phyloP scores from a whole-genome alignment of 2,797 vertebrate species.

The Clarias fuscus region DNA sequence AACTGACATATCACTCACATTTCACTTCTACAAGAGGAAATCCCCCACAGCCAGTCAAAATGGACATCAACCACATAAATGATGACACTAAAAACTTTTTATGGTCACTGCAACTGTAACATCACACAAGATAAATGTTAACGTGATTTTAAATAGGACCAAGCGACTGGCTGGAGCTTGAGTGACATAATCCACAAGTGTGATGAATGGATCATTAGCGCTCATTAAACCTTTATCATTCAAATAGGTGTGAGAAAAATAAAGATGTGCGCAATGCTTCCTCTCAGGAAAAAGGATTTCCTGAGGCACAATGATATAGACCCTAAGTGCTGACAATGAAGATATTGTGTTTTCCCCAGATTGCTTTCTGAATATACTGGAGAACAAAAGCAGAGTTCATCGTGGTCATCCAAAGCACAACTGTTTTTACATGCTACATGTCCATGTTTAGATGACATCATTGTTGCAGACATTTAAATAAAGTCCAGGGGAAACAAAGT shows the following conservation, averaged over 20 bases:
- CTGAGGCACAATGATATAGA: constrained; percentile 80
- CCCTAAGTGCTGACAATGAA: constrained; percentile 83
- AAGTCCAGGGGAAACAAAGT: constrained; percentile 21
- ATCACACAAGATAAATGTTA: not conserved
- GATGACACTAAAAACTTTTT: constrained; percentile 2
- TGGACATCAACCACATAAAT: constrained; percentile 20
- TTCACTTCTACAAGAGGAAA: constrained; percentile 53
- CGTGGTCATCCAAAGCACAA: constrained; percentile 61
- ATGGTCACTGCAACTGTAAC: not conserved
- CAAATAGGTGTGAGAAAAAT: constrained; percentile 59
- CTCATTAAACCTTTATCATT: constrained; percentile 54
- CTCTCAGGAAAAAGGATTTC: constrained; percentile 81
- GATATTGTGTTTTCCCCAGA: constrained; percentile 80
- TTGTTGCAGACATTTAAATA: constrained; percentile 50
- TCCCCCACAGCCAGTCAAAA: constrained; percentile 40
- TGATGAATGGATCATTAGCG: not conserved
- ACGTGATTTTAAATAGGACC: not conserved
- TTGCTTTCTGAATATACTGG: constrained; percentile 73
- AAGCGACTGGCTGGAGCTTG: not conserved
- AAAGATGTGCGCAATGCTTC: constrained; percentile 74
- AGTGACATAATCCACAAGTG: constrained; percentile 7
- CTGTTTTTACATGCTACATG: constrained; percentile 62
- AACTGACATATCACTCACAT: constrained; percentile 46
- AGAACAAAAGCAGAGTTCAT: constrained; percentile 71
- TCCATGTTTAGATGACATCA: constrained; percentile 62